phyloP scores from a whole-genome alignment of 1,140 invertebrate genomes.

The Parasteatoda tepidariorum region DNA sequence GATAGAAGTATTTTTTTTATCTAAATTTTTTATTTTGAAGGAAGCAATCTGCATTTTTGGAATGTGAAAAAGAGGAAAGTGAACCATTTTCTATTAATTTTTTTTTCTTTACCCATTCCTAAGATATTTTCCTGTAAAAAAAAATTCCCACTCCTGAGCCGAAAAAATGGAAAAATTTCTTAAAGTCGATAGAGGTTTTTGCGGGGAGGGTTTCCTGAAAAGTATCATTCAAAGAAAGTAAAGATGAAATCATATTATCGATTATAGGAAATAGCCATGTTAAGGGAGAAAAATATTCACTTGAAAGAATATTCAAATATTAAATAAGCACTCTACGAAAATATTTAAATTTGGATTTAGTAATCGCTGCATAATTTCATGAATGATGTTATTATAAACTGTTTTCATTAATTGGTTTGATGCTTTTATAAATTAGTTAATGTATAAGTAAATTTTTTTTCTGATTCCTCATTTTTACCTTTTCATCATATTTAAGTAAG shows the following conservation, averaged over 20 bases:
- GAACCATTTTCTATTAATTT: slow-evolving; percentile 56
- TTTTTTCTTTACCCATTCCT: slow-evolving; percentile 25
- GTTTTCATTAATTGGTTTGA: no score
- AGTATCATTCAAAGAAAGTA: slow-evolving; percentile 2
- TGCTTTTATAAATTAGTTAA: no score
- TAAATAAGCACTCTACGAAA: no score
- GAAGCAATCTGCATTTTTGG: slow-evolving; percentile 56
- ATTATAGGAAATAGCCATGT: background rate
- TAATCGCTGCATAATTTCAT: no score
- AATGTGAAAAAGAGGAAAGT: slow-evolving; percentile 28
- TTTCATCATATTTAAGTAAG: no score
- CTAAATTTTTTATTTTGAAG: slow-evolving; percentile 22
- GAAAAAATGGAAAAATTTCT: slow-evolving; percentile 8
- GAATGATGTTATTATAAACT: no score
- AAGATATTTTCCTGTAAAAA: background rate
- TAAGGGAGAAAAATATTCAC: background rate
- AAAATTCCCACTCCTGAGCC: slow-evolving; percentile 6
- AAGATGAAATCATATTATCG: slow-evolving; percentile 24
- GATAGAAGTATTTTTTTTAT: slow-evolving; percentile 4
- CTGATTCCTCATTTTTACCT: no score
- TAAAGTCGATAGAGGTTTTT: slow-evolving; percentile 56
- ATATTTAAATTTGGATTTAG: no score
- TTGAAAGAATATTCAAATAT: no score
- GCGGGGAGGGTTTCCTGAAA: slow-evolving; percentile 16
- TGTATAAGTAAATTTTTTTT: no score